A percentile compares a stretch with the other conserved stretches of the same genome.
Conservation (phyloP, 2,888 invertebrate genomes). For the Sarcophaga subvicina region DNA sequence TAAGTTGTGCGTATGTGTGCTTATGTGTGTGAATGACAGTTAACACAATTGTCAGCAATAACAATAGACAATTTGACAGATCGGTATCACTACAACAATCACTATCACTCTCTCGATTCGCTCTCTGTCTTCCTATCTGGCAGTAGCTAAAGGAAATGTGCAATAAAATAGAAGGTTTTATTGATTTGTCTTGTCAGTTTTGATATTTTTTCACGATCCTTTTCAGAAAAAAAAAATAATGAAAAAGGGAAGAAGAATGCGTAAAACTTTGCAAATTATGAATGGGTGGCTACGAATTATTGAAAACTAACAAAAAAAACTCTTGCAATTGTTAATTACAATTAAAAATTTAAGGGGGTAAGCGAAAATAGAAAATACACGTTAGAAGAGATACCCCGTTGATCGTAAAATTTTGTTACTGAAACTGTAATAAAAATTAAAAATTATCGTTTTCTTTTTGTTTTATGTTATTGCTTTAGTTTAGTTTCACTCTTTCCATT, state of each 20-base stretch:
- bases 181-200: conserved; percentile 80
- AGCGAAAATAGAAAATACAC: background rate
- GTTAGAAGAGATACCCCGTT: background rate
- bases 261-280: conserved; percentile 65
- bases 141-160: conserved; percentile 48
- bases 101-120: background rate
- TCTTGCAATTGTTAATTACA: background rate
- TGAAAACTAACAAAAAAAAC: background rate
- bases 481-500: background rate
- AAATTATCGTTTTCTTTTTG: background rate
- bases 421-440: conserved; percentile 53
- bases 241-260: background rate
- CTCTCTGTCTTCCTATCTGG: background rate
- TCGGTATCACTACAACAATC: conserved; percentile 65
- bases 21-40: conserved; percentile 45
- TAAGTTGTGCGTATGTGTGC: conserved; percentile 69
- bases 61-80: conserved; percentile 78
- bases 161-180: conserved; percentile 80
- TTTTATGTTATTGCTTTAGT: too few species aligned
- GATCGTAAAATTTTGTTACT: background rate
- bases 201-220: conserved; percentile 19
- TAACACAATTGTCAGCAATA: conserved; percentile 74
- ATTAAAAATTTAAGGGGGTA: too few species aligned
- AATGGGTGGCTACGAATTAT: conserved; percentile 69
- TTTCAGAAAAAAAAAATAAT: background rate